Evolutionary conservation across 2,888 invertebrate species (phyloP).

Genomic region (Drosophila mulleri): DNA sequence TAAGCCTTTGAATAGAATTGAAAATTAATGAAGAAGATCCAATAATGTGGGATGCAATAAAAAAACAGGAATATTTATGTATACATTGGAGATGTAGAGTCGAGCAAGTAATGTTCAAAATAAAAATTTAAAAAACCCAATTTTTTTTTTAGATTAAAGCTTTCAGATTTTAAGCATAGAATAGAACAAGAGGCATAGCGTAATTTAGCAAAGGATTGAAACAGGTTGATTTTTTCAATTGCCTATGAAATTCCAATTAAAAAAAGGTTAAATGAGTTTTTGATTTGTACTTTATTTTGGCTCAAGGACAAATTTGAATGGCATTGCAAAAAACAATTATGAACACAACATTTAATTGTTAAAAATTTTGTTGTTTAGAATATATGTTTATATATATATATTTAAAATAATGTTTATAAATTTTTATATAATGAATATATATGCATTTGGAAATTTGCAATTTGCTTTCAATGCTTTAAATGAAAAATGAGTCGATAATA

Average conservation of each 20-base stretch:
- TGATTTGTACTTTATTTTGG: slow-evolving; percentile 61
- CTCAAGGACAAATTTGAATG: slow-evolving; percentile 55
- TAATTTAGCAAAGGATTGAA: background rate
- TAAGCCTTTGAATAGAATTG: slow-evolving; percentile 5
- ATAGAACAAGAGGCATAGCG: background rate
- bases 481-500: slow-evolving; percentile 22
- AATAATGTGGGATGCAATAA: slow-evolving; percentile 30
- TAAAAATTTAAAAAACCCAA: background rate
- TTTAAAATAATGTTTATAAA: slow-evolving; percentile 39
- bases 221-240: background rate
- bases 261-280: slow-evolving; percentile 39
- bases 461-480: slow-evolving; percentile 39
- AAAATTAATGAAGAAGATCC: slow-evolving; percentile 13
- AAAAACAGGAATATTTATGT: slow-evolving; percentile 8
- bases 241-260: slow-evolving; percentile 30
- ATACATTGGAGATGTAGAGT: slow-evolving; percentile 26
- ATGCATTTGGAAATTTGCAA: slow-evolving; percentile 52
- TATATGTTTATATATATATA: slow-evolving; percentile 47
- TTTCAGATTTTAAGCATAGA: background rate
- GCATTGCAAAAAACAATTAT: slow-evolving; percentile 75
- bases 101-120: background rate
- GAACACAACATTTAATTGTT: slow-evolving; percentile 71
- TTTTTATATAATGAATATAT: slow-evolving; percentile 47
- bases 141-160: background rate
- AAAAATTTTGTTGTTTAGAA: slow-evolving; percentile 40